phyloP scores from a whole-genome alignment of 2,888 invertebrate genomes.

The Hololepta plana region DNA sequence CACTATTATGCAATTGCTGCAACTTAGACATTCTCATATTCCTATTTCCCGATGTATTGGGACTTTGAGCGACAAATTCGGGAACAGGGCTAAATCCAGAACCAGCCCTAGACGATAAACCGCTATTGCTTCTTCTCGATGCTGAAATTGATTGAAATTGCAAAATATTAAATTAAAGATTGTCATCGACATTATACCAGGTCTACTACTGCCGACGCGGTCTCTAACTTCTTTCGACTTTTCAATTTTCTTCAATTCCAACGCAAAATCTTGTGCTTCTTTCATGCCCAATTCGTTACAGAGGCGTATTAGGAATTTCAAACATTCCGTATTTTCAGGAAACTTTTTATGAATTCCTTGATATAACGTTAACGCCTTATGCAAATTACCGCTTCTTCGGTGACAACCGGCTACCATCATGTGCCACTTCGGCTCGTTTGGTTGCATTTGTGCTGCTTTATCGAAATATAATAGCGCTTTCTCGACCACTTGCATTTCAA shows the following conservation, averaged over 20 bases:
- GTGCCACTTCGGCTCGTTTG: slow-evolving; percentile 67
- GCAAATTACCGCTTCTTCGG: slow-evolving; percentile 53
- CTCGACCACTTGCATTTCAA: slow-evolving; percentile 75
- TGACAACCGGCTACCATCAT: slow-evolving; percentile 74
- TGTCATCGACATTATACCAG: slow-evolving; percentile 20
- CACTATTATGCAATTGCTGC: slow-evolving; percentile 19
- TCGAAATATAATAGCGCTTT: slow-evolving; percentile 73
- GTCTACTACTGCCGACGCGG: slow-evolving; percentile 36
- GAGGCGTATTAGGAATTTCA: slow-evolving; percentile 74
- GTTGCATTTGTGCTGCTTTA: slow-evolving; percentile 56
- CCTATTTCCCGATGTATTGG: slow-evolving; percentile 17
- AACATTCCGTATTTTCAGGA: slow-evolving; percentile 88
- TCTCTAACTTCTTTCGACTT: slow-evolving; percentile 36
- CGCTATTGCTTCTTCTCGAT: slow-evolving; percentile 34
- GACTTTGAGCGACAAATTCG: slow-evolving; percentile 19
- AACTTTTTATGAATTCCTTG: slow-evolving; percentile 74
- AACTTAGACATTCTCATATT: slow-evolving; percentile 16
- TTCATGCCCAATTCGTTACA: slow-evolving; percentile 73
- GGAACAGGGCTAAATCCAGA: slow-evolving; percentile 33
- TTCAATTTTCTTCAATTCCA: slow-evolving; percentile 59
- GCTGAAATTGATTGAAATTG: slow-evolving; percentile 17
- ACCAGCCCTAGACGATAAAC: slow-evolving; percentile 34
- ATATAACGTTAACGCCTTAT: slow-evolving; percentile 49
- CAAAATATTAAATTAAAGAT: neutral
- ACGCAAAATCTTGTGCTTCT: slow-evolving; percentile 71